phyloP scores from a whole-genome alignment of 2,113 vertebrate genomes.

The Numenius arquata region DNA sequence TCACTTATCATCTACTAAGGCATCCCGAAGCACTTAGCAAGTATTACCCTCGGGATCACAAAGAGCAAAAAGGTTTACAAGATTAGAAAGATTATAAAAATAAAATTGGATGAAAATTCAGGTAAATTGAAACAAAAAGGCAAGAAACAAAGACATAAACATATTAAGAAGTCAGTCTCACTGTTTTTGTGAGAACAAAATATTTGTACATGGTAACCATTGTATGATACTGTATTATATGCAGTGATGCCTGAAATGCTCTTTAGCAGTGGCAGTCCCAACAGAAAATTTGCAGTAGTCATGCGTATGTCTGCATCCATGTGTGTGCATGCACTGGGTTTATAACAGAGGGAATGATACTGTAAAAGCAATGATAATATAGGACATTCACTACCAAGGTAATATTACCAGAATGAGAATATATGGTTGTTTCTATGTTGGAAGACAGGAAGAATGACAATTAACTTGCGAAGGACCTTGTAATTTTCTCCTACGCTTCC shows the following conservation, averaged over 20 bases:
- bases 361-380: not conserved
- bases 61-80: slow-evolving; percentile 16
- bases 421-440: not conserved
- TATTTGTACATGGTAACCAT: not conserved
- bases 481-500: not conserved
- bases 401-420: not conserved
- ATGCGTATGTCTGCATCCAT: too few relatives aligned
- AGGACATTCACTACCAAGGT: not conserved
- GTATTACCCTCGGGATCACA: not conserved
- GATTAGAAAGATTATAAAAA: not conserved
- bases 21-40: not conserved
- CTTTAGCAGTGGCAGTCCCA: not conserved
- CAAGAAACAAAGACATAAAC: not conserved
- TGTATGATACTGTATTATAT: not conserved
- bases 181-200: not conserved
- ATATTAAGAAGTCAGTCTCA: not conserved
- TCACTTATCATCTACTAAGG: not conserved
- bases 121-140: not conserved
- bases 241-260: not conserved
- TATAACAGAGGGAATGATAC: not conserved
- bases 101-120: not conserved
- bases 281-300: not conserved
- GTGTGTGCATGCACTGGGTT: not conserved
- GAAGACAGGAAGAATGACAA: not conserved
- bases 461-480: not conserved